Evolutionary conservation across 2,113 vertebrate species (phyloP), one percentile per base, ranked within the genome.

Genomic region (Setophaga petechia): DNA sequence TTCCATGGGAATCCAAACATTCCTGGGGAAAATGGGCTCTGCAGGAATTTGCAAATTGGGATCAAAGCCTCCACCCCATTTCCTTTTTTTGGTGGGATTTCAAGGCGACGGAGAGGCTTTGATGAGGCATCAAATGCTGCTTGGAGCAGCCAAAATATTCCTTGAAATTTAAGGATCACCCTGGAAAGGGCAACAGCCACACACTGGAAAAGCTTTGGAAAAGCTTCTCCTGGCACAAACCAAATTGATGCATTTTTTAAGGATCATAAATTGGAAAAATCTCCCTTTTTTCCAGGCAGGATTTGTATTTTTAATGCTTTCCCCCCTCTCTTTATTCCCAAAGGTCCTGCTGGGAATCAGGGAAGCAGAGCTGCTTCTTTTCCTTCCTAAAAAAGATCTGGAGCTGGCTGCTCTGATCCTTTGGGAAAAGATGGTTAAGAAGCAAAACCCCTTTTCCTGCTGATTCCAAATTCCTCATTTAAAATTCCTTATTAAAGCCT

Each of bases 201-300:
- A 6, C 3, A 1, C 5, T 0, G 13, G 54, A 59, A 82, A 35
- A 7, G 14, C 21, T 74, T 37, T 1, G 16, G 52, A 24, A 73
- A 46, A 10, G 6, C 23, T 73, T 20, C 19, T 62, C 65, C 25
- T 66, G 37, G 44, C 44, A 14, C 33, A 19, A 44, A 55, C 2
- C 0, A 0, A 31, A 31, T 1, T 0, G 2, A 5, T 1, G 15
- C 33, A 12, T 75, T 85, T 81, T n/a, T 47, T 14, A 55, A 3
- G 8, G 51, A 28, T 58, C 37, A 21, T 3, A 66, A 76, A 30
- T 1, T 22, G 16, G 31, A 33, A 78, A n/a, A 12, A 4, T 1
- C 4, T 7, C 2, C 0, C 3, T 44, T 68, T 17, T 62, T 84
- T 82, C 33, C 58, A 17, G 16, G 9, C 33, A 24, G 6, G 12